phyloP scores from a whole-genome alignment of 1,140 invertebrate species.

The Pararge aegeria region DNA sequence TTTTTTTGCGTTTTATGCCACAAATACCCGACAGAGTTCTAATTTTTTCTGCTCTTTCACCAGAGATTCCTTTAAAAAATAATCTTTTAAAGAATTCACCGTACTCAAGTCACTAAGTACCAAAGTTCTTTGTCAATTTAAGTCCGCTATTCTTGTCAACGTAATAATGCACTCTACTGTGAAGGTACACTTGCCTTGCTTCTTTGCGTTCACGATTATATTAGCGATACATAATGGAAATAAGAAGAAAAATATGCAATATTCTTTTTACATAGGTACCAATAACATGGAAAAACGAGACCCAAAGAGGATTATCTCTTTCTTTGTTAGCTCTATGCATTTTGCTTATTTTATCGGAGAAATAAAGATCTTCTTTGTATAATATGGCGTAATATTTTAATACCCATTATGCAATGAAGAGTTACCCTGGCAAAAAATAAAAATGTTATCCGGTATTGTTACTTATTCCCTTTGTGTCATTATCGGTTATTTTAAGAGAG shows the following conservation, averaged over 20 bases:
- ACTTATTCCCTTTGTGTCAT: neutral
- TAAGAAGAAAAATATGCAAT: slow-evolving; percentile 28
- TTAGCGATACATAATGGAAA: slow-evolving; percentile 29
- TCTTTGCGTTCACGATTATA: slow-evolving; percentile 37
- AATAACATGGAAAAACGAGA: neutral
- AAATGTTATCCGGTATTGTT: neutral
- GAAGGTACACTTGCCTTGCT: slow-evolving; percentile 32
- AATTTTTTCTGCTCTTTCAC: neutral
- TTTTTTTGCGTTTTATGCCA: too few relatives aligned
- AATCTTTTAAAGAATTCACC: slow-evolving; percentile 25
- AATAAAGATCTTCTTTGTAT: neutral
- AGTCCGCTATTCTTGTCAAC: slow-evolving; percentile 38
- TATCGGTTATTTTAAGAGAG: neutral
- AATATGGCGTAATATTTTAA: neutral
- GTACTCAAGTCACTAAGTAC: slow-evolving; percentile 28
- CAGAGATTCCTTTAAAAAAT: slow-evolving; percentile 14
- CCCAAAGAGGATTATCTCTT: slow-evolving; percentile 6
- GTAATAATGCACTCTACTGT: slow-evolving; percentile 38
- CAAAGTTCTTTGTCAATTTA: slow-evolving; percentile 55
- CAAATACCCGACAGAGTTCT: too few relatives aligned
- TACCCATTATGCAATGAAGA: neutral
- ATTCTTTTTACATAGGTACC: slow-evolving; percentile 13
- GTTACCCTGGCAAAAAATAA: neutral
- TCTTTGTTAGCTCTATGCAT: slow-evolving; percentile 1
- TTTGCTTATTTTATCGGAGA: neutral